Evolutionary conservation across 2,888 invertebrate genomes (phyloP), one percentile per base, ranked within the genome.

Genomic region (Emesis furor): DNA sequence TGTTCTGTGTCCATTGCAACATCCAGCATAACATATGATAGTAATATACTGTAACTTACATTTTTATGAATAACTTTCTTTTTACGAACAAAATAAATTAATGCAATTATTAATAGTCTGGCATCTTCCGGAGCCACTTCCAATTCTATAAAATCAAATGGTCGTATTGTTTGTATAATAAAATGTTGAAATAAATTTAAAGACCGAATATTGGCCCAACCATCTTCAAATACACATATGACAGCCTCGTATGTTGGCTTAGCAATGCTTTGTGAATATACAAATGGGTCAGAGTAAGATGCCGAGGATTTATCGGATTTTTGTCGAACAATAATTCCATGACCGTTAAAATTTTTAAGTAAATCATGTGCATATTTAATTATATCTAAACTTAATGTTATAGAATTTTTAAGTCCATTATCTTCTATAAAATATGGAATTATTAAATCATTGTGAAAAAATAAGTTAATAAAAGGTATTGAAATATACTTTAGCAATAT

Each of bases 361-460:
- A 94, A 88, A 78, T 92, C 92, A 76, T 86, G 91, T 2, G 90
- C 92, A 76, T 93, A 94, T 82, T 88, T 91, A 8, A 92, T 79
- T 14, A 94, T 91, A 35, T 92, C 92, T 5, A 91, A 85, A 1
- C 92, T 91, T 14, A 92, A 37, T 14, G 91, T 69, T 32, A 90
- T 32, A 1, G 91, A 74, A 32, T 90, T 89, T 6, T 90, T 87
- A 30, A 82, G 79, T 5, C 88, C 74, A 6, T 76, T 42, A 51
- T 90, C 89, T 73, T 83, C 86, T 8, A 88, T 79, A 0, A 74
- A 78, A 67, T 77, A 82, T 7, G 89, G 87, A 24, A 89, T 88
- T 6, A 65, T 42, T 5, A 90, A 30, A 0, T 72, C 10, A 5
- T 81, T 81, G 12, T 46, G 82, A 6, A 69, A 76, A 77, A 89